Evolutionary conservation across 2,113 vertebrate genomes (phyloP), one percentile per base, ranked within the genome.

Genomic region (Clinocottus analis): DNA sequence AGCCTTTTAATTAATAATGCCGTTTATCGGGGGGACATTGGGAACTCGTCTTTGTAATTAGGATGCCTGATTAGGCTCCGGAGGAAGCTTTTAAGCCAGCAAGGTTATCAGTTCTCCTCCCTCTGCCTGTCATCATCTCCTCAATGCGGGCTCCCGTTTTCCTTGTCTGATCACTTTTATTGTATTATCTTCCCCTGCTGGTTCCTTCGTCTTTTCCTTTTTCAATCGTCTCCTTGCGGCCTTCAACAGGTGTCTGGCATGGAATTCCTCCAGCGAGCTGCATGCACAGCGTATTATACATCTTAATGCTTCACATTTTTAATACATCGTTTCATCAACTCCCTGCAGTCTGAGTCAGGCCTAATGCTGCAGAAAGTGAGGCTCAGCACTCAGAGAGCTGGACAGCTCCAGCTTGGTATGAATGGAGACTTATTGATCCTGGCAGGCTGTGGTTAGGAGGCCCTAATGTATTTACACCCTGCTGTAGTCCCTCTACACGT

Each of bases 1-100:
- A 79, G 81, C 78, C 89, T 90, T 91, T 94, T 95, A 95, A 95
- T 95, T 95, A 95, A 95, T 94, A 94, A 94, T 94, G 91, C 87
- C 53, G 87, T 95, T 94, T 95, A 95, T 95, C 92, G 37, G 77
- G 64, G 53, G 63, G 78, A 68, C 83, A 84, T 66, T 60, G 83
- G 80, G 86, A 77, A 81, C 81, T 85, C 63, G 90, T 93, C 91
- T 89, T 83, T 94, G 92, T 94, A 95, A 95, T 95, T 93, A 91
- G 92, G 91, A 92, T n/a, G 85, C 83, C 93, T 93, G 92, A 94
- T 94, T 94, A 94, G 90, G 87, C 89, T 89, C 83, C 64, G 72
- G 90, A 92, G 91, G 90, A 94, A 91, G 90, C 93, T 94, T 95
- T 95, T 95, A 95, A 94, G 90, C 77, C 84, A 77, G 84, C 93